Evolutionary conservation across 2,797 vertebrate genomes (phyloP).

Genomic region (Onychomys arenicola): DNA sequence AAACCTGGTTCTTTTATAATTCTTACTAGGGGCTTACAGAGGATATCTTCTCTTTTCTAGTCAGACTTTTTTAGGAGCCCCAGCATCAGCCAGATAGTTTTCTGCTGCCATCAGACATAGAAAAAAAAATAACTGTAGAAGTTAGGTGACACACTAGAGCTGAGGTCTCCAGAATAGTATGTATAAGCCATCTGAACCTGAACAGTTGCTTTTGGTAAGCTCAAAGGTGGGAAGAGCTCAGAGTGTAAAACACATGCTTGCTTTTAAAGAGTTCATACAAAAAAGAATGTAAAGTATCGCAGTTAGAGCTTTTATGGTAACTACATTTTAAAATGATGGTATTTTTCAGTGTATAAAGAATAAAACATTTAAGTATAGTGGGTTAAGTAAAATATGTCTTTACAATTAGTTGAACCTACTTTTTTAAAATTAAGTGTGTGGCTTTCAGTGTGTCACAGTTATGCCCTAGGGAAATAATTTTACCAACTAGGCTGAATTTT

Average conservation of each 20-base stretch:
- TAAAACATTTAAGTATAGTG: neutral
- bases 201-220: neutral
- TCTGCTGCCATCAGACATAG: neutral
- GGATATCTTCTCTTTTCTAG: neutral
- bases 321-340: neutral
- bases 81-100: neutral
- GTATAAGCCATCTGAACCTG: neutral
- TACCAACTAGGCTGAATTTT: neutral
- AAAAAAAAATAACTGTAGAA: neutral
- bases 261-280: neutral
- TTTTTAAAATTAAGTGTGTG: neutral
- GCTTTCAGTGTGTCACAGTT: neutral
- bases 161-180: neutral
- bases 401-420: neutral
- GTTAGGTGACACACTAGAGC: neutral
- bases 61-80: neutral
- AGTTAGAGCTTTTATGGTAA: slow-evolving; percentile 16
- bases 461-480: slow-evolving; percentile 22
- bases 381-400: slow-evolving; percentile 13
- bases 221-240: neutral
- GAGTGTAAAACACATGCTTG: neutral
- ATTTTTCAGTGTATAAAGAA: neutral
- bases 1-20: neutral
- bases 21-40: neutral
- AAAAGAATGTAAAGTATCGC: neutral